These are phyloP conservation scores for Drosophila meridionalis DNA, from an alignment of 2,888 invertebrate genomes.

Conservation along the genomic window DNA sequence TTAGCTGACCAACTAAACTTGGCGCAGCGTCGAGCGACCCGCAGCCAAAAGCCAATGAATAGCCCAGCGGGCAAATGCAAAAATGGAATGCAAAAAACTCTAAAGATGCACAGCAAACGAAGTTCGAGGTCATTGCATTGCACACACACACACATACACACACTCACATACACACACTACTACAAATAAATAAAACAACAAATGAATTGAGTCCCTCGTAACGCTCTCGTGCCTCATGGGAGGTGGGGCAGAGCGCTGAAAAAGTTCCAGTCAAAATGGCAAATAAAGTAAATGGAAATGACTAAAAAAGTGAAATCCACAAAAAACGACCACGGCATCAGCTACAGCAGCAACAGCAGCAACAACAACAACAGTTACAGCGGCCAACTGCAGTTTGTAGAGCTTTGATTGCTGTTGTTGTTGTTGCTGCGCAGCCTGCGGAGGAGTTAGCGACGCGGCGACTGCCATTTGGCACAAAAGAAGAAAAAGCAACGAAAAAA, in stretches of 20 bases:
- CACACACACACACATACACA: constrained; percentile 32
- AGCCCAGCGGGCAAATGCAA: constrained; percentile 52
- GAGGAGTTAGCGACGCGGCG: constrained; percentile 53
- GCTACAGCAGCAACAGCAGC: constrained; percentile 27
- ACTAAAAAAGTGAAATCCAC: constrained; percentile 68
- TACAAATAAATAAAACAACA: constrained; percentile 58
- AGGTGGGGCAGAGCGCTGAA: constrained; percentile 38
- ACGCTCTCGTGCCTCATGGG: constrained; percentile 22
- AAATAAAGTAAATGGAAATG: constrained; percentile 68
- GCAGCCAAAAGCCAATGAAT: constrained; percentile 56
- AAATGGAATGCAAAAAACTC: constrained; percentile 54
- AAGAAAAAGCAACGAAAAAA: constrained; percentile 24
- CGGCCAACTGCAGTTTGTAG: constrained; percentile 44
- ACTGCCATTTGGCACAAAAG: constrained; percentile 53
- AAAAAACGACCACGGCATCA: constrained; percentile 53
- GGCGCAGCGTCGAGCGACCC: constrained; percentile 34
- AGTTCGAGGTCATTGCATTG: constrained; percentile 82
- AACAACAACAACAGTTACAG: constrained; percentile 23
- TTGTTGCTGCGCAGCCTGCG: constrained; percentile 28
- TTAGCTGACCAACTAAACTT: constrained; percentile 60
- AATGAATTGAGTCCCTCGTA: constrained; percentile 39
- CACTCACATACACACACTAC: constrained; percentile 15
- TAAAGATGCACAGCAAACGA: constrained; percentile 69
- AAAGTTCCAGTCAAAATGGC: constrained; percentile 64
- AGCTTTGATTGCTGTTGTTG: constrained; percentile 32